Evolutionary conservation across 2,113 vertebrate species (phyloP).

Genomic region (Eira barbara): DNA sequence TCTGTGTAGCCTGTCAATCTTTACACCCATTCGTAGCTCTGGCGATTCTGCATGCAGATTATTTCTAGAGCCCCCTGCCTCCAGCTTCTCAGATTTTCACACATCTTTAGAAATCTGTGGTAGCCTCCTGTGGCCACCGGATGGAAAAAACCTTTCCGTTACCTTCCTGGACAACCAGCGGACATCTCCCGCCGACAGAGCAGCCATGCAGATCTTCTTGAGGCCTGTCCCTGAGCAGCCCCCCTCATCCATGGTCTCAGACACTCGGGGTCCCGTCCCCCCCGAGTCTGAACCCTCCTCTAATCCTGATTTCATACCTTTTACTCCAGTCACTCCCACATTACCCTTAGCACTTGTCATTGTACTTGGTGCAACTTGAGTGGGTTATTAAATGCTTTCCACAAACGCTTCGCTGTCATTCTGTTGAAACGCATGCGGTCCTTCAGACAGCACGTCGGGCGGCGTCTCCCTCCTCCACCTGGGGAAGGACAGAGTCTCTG

Average conservation of each 20-base stretch:
- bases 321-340: neutral
- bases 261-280: neutral
- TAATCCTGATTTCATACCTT: neutral
- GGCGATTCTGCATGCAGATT: neutral
- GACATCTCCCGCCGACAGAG: neutral
- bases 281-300: neutral
- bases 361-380: neutral
- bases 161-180: neutral
- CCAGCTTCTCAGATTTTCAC: neutral
- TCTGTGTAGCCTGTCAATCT: neutral
- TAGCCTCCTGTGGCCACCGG: neutral
- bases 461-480: neutral
- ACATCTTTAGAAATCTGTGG: neutral
- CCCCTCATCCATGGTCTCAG: neutral
- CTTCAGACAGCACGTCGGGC: neutral
- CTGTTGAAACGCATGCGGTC: neutral
- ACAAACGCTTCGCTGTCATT: neutral
- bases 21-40: neutral
- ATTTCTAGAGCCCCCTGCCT: neutral
- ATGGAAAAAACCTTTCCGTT: neutral
- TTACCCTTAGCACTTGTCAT: constrained; percentile 45
- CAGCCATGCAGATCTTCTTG: neutral
- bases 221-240: neutral
- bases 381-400: constrained; percentile 38
- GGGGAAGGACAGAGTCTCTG: neutral